Evolutionary conservation across 2,113 vertebrate genomes (phyloP).

Genomic region (Pseudorectes ferrugineus): DNA sequence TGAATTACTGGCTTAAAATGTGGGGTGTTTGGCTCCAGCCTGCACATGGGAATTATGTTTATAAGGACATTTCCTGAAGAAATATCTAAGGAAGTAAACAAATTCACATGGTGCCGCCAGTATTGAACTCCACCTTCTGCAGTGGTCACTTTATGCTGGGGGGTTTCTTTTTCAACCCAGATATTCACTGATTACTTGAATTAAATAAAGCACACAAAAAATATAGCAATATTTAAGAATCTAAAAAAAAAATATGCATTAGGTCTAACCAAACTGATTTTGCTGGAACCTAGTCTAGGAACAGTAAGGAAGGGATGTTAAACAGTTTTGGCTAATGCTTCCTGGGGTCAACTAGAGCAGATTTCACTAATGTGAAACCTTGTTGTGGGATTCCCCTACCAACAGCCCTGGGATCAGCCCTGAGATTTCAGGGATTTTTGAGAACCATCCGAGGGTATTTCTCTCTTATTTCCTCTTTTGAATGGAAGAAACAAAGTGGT

Average conservation of each 20-base stretch:
- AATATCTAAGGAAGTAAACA: conserved; percentile 5
- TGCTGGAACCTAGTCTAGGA: background rate
- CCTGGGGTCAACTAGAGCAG: background rate
- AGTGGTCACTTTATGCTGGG: fast-evolving
- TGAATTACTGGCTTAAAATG: background rate
- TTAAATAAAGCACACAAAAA: background rate
- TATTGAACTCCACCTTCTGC: background rate
- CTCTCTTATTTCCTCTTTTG: background rate
- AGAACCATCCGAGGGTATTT: background rate
- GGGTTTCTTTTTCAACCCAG: background rate
- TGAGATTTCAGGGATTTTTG: background rate
- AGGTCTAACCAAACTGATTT: background rate
- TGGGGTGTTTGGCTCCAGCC: background rate
- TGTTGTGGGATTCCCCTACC: background rate
- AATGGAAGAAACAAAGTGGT: background rate
- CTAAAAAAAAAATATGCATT: background rate
- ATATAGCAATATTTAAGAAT: background rate
- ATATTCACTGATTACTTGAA: background rate
- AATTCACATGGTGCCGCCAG: background rate
- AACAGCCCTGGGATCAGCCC: background rate
- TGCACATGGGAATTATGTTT: background rate
- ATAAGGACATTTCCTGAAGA: background rate
- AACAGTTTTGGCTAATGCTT: background rate
- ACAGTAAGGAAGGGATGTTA: background rate
- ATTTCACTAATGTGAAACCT: background rate